Percentiles rank a stretch among this genome's conserved stretches.
Evolutionary conservation across 53 echinoderm and acorn worm species (phyloP).

Genomic region (Actinopyga echinites): DNA sequence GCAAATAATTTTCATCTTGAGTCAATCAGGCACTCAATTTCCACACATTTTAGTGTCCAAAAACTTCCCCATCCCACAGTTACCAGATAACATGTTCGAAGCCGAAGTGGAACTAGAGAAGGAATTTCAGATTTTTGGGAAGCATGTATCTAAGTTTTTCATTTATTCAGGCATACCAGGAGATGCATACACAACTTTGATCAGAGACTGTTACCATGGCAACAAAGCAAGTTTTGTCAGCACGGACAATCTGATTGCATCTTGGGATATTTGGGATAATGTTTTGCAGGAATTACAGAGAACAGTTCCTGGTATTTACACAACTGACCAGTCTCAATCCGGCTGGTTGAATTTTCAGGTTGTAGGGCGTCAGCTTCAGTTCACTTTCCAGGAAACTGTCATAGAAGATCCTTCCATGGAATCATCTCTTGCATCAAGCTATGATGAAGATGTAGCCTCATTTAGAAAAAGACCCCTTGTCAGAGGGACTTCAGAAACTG

Average conservation of each 20-base stretch:
- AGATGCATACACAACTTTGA: constrained; percentile 85
- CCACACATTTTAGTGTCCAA: constrained; percentile 77
- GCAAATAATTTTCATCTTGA: constrained; percentile 80
- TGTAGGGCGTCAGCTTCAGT: constrained; percentile 52
- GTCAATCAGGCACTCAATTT: constrained; percentile 58
- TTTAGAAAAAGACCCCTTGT: neutral
- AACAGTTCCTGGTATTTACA: constrained; percentile 62
- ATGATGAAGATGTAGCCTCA: neutral
- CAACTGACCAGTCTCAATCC: constrained; percentile 51
- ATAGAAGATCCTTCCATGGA: neutral
- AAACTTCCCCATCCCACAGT: constrained; percentile 62
- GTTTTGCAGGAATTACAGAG: constrained; percentile 51
- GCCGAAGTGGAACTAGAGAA: neutral
- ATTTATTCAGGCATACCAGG: constrained; percentile 49
- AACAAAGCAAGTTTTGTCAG: constrained; percentile 77
- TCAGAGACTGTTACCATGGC: constrained; percentile 72
- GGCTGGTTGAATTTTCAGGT: constrained; percentile 76
- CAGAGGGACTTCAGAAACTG: constrained; percentile 7
- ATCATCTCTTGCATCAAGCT: neutral
- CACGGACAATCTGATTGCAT: constrained; percentile 71
- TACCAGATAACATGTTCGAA: constrained; percentile 41
- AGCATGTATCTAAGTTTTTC: constrained; percentile 56
- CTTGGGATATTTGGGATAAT: constrained; percentile 88
- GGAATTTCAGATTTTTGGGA: constrained; percentile 49
- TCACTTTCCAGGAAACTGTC: constrained; percentile 39